phyloP scores from a whole-genome alignment of 2,888 invertebrate species.

The Abrostola tripartita region DNA sequence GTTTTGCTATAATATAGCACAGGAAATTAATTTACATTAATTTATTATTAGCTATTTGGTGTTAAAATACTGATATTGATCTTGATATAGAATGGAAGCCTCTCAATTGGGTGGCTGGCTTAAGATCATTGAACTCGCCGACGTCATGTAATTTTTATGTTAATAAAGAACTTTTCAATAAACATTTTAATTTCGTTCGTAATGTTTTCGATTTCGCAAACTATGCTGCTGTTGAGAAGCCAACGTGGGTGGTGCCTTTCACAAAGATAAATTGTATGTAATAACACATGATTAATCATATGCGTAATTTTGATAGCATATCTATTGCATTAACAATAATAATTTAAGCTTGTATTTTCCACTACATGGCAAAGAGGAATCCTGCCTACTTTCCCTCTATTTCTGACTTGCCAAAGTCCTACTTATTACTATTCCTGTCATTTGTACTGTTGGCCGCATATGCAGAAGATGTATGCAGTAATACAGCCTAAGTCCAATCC shows the following conservation, averaged over 20 bases:
- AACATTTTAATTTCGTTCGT: not conserved
- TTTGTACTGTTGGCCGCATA: no score
- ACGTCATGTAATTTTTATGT: not conserved
- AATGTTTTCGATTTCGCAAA: not conserved
- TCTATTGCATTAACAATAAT: no score
- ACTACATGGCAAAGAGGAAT: no score
- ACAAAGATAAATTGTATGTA: not conserved
- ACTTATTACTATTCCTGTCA: no score
- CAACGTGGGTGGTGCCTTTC: not conserved
- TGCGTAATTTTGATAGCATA: no score
- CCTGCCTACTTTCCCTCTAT: no score
- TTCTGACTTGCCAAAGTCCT: no score
- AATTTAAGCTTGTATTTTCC: no score
- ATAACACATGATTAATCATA: not conserved
- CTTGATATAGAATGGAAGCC: not conserved
- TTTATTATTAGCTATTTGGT: conserved; percentile 1
- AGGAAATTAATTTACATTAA: conserved; percentile 3
- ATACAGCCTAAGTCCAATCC: no score
- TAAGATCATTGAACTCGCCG: not conserved
- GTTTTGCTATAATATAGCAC: not conserved
- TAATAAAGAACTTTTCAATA: not conserved
- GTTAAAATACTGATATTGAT: conserved; percentile 1
- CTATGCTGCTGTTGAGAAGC: not conserved
- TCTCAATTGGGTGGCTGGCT: not conserved
- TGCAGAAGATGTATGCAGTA: no score